These are phyloP conservation scores for Lipotes vexillifer DNA, from an alignment of 2,113 vertebrate species.

Conservation along the genomic window DNA sequence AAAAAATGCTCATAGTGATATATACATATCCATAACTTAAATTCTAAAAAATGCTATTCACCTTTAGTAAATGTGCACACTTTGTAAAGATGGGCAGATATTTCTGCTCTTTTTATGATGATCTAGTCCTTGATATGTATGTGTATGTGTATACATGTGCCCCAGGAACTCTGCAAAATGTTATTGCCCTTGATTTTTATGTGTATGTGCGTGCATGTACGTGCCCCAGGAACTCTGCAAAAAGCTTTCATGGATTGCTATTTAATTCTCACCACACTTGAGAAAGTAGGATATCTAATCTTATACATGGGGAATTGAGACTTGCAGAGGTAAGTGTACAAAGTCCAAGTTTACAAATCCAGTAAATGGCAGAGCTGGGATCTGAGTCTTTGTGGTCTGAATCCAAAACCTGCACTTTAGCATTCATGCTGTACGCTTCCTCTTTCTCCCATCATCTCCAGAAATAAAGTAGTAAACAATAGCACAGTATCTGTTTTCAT, in stretches of 20 bases:
- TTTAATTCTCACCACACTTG: neutral
- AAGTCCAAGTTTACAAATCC: neutral
- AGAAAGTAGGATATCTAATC: neutral
- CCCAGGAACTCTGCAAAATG: neutral
- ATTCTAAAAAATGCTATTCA: neutral
- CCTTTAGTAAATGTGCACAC: neutral
- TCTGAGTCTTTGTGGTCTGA: neutral
- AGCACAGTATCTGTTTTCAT: neutral
- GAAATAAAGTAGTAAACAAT: neutral
- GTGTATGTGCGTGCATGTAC: rapidly evolving
- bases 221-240: neutral
- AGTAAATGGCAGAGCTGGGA: neutral
- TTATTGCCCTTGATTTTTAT: too few species aligned
- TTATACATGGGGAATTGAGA: neutral
- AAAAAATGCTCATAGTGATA: neutral
- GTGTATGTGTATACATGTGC: neutral
- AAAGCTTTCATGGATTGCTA: neutral
- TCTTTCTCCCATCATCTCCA: neutral
- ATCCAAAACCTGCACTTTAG: neutral
- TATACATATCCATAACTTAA: neutral
- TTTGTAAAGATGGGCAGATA: neutral
- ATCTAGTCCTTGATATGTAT: neutral
- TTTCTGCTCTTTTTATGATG: neutral
- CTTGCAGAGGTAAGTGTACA: neutral
- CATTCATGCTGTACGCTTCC: neutral